Percentiles rank a stretch among this genome's conserved stretches.
These are phyloP conservation scores for Leptopilina drosophilae DNA, from an alignment of 2,888 invertebrate species.

Conservation along the genomic window DNA sequence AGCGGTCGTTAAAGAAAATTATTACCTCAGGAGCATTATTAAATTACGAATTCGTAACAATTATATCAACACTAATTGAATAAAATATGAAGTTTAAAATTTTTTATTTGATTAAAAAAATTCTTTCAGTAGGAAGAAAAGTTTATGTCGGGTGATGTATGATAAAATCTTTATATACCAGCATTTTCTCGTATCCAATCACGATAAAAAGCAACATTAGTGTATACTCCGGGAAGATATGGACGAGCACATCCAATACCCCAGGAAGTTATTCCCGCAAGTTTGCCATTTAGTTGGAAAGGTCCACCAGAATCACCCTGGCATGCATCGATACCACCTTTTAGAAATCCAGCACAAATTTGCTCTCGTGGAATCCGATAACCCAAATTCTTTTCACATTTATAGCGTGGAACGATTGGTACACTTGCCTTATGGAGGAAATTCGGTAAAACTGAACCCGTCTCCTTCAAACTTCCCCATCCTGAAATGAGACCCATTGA, in stretches of 20 bases:
- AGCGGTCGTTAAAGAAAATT: too few species aligned
- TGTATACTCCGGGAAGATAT: constrained; percentile 75
- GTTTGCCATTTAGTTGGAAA: constrained; percentile 56
- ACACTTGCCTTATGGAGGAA: constrained; percentile 78
- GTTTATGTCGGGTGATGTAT: too few species aligned
- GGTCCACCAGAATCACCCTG: constrained; percentile 65
- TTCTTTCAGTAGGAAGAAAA: too few species aligned
- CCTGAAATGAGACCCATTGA: constrained; percentile 55
- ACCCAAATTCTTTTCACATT: constrained; percentile 72
- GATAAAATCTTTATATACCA: constrained; percentile 1
- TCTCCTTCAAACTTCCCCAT: constrained; percentile 60
- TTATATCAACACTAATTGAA: too few species aligned
- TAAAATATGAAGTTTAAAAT: too few species aligned
- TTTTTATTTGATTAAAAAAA: too few species aligned
- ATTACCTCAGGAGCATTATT: too few species aligned
- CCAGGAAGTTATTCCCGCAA: constrained; percentile 71
- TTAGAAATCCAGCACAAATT: constrained; percentile 79
- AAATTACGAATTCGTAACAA: too few species aligned
- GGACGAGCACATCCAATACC: constrained; percentile 79
- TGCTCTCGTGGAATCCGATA: constrained; percentile 76
- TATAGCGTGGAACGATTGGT: constrained; percentile 78
- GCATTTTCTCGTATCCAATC: constrained; percentile 70
- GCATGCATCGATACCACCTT: constrained; percentile 77
- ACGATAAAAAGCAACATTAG: constrained; percentile 79
- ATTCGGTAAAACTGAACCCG: not conserved